These are phyloP conservation scores for Netelia virgata DNA, from an alignment of 2,888 invertebrate species.

Conservation along the genomic window DNA sequence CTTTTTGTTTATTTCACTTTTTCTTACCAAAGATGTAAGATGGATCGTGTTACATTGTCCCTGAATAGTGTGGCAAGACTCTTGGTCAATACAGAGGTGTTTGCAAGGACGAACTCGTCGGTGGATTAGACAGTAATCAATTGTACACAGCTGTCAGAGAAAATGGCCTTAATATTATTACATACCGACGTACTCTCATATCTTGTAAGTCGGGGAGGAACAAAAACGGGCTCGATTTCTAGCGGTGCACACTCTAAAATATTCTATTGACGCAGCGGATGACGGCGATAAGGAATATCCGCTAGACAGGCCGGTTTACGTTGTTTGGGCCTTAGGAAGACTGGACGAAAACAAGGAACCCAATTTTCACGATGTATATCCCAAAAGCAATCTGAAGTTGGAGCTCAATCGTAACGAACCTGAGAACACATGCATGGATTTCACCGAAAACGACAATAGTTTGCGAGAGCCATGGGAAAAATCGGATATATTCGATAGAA, in stretches of 20 bases:
- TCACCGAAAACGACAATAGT: slow-evolving; percentile 86
- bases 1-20: neutral
- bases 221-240: neutral
- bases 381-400: slow-evolving; percentile 89
- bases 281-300: slow-evolving; percentile 91
- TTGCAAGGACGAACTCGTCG: slow-evolving; percentile 93
- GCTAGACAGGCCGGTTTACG: slow-evolving; percentile 87
- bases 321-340: slow-evolving; percentile 94
- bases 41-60: slow-evolving; percentile 23
- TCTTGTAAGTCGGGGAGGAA: slow-evolving; percentile 87
- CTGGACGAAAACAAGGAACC: slow-evolving; percentile 92
- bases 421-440: slow-evolving; percentile 90
- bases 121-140: slow-evolving; percentile 93
- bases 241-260: too few species aligned
- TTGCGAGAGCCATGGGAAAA: slow-evolving; percentile 86
- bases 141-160: slow-evolving; percentile 90
- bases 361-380: slow-evolving; percentile 93
- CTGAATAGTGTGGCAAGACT: slow-evolving; percentile 92
- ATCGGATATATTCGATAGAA: slow-evolving; percentile 85
- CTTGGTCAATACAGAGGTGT: slow-evolving; percentile 94
- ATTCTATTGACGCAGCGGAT: slow-evolving; percentile 87
- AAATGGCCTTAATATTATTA: slow-evolving; percentile 92
- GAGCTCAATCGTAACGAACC: slow-evolving; percentile 89
- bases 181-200: slow-evolving; percentile 91
- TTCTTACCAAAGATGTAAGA: neutral